phyloP scores from a whole-genome alignment of 1,140 invertebrate genomes.

The Grapholita molesta region DNA sequence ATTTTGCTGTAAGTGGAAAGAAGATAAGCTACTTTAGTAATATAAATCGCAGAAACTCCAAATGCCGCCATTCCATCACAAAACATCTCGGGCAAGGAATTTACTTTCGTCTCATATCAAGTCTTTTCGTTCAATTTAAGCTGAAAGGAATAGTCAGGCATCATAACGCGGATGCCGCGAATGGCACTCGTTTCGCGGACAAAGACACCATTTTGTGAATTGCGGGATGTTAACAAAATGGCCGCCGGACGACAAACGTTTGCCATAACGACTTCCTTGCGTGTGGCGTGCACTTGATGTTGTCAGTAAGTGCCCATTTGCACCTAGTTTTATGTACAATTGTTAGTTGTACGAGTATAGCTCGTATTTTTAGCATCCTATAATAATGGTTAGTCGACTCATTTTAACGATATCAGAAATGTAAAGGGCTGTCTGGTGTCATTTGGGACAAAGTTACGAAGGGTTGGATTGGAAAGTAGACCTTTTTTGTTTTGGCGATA shows the following conservation, averaged over 20 bases:
- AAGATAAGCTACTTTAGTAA: neutral
- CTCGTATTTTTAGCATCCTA: too few relatives aligned
- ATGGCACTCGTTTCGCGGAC: conserved; percentile 31
- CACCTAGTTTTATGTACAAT: neutral
- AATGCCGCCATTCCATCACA: neutral
- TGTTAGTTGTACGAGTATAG: too few relatives aligned
- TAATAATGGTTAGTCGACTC: too few relatives aligned
- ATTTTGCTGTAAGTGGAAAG: neutral
- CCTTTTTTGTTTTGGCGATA: too few relatives aligned
- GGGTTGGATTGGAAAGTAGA: too few relatives aligned
- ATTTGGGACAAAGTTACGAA: too few relatives aligned
- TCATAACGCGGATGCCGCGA: conserved; percentile 24
- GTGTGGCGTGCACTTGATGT: conserved; percentile 29
- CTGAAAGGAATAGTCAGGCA: neutral
- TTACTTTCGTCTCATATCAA: conserved; percentile 7
- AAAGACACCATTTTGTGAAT: conserved; percentile 25
- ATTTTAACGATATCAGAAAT: too few relatives aligned
- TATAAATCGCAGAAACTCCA: neutral
- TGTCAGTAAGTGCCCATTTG: neutral
- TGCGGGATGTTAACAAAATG: conserved; percentile 41
- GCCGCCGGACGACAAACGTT: conserved; percentile 27
- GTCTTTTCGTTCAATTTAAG: conserved; percentile 13
- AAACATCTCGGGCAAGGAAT: neutral
- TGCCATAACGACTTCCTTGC: conserved; percentile 25
- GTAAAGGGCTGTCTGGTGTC: too few relatives aligned